Evolutionary conservation across 2,888 invertebrate genomes (phyloP).

Genomic region (Lasius fuliginosus): DNA sequence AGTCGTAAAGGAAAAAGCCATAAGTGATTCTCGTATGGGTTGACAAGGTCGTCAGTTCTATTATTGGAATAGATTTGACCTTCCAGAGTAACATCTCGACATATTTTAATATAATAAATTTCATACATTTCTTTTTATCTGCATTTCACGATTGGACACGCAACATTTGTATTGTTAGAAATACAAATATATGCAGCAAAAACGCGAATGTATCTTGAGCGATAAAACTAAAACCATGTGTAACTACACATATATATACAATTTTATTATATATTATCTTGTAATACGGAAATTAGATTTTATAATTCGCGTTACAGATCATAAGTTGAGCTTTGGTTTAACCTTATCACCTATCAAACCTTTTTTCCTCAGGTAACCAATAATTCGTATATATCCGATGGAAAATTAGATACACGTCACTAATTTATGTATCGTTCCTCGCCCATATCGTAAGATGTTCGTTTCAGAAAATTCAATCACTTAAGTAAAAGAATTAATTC

Average conservation of each 20-base stretch:
- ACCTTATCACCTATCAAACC: background rate
- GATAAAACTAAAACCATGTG: background rate
- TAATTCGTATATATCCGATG: background rate
- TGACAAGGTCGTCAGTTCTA: background rate
- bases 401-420: conserved; percentile 24
- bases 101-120: background rate
- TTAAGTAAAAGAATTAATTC: background rate
- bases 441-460: background rate
- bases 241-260: background rate
- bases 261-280: conserved; percentile 21
- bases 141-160: background rate
- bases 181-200: conserved; percentile 16
- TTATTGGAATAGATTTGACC: background rate
- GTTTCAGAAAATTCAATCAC: background rate
- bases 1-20: background rate
- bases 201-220: background rate
- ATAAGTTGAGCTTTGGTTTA: background rate
- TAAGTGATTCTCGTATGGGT: background rate
- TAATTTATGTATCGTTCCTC: background rate
- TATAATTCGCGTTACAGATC: background rate
- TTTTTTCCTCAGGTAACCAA: background rate
- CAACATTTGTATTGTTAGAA: background rate
- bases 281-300: background rate
- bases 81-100: background rate
- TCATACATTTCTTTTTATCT: background rate